Conservation (phyloP, 2,888 invertebrate species). For the Neuroscelio doddi region DNA sequence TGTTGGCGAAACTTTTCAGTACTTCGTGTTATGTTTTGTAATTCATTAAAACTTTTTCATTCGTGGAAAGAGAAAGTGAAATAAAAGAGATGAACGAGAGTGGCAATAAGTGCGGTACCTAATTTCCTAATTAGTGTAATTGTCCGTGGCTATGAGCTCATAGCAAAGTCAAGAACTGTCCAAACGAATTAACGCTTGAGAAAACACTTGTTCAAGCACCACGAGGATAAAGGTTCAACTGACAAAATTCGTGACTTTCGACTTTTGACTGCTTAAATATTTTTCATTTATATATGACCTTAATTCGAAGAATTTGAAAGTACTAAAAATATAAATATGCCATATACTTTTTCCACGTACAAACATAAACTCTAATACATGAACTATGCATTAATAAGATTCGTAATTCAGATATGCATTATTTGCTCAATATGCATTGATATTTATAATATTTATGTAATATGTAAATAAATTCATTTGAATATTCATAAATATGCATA, state of each 20-base stretch:
- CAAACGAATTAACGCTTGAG: constrained; percentile 11
- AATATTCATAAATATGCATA: constrained; percentile 1
- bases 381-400: no score
- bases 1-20: constrained; percentile 14
- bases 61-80: constrained; percentile 9
- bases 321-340: no score
- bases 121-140: constrained; percentile 24
- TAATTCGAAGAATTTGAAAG: no score
- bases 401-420: background rate
- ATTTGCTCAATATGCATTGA: background rate
- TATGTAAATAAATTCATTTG: background rate
- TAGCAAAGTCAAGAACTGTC: background rate
- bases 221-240: background rate
- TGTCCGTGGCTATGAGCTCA: constrained; percentile 14
- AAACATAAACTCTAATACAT: no score
- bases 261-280: background rate
- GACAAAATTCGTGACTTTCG: constrained; percentile 1
- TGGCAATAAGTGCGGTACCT: constrained; percentile 18
- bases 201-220: background rate
- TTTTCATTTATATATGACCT: background rate
- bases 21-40: constrained; percentile 17
- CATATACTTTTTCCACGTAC: no score
- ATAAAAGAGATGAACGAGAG: constrained; percentile 12
- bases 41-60: constrained; percentile 30
- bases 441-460: background rate